These are phyloP conservation scores for Anoplolepis gracilipes DNA, from an alignment of 1,140 invertebrate species.

Conservation along the genomic window DNA sequence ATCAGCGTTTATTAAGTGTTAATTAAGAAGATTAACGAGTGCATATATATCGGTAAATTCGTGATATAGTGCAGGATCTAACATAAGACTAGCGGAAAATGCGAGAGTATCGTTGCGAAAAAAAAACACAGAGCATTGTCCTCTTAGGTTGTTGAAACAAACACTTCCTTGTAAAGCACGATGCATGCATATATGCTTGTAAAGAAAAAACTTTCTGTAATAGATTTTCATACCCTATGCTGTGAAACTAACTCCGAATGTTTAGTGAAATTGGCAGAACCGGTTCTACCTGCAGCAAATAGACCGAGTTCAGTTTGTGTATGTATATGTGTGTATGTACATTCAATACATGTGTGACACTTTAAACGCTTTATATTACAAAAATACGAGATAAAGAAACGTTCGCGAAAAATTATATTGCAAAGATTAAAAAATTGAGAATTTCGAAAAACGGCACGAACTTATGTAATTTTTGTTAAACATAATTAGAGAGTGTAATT, in stretches of 20 bases:
- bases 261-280: neutral
- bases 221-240: neutral
- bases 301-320: neutral
- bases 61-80: neutral
- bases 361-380: neutral
- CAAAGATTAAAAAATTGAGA: neutral
- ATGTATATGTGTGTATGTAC: no score
- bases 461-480: neutral
- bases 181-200: neutral
- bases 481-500: neutral
- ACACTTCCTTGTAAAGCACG: neutral
- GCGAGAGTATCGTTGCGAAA: constrained; percentile 18
- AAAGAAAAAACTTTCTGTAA: neutral
- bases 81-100: neutral
- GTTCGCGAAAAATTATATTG: neutral
- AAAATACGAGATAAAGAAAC: neutral
- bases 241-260: neutral
- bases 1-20: neutral
- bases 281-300: neutral
- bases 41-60: constrained; percentile 23
- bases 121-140: neutral
- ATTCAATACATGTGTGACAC: no score
- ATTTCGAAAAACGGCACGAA: neutral
- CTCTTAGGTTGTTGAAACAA: constrained; percentile 1
- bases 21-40: constrained; percentile 47